Base-by-base conservation (phyloP, 2,797 vertebrate species). In the Leptoclinus maculatus region DNA sequence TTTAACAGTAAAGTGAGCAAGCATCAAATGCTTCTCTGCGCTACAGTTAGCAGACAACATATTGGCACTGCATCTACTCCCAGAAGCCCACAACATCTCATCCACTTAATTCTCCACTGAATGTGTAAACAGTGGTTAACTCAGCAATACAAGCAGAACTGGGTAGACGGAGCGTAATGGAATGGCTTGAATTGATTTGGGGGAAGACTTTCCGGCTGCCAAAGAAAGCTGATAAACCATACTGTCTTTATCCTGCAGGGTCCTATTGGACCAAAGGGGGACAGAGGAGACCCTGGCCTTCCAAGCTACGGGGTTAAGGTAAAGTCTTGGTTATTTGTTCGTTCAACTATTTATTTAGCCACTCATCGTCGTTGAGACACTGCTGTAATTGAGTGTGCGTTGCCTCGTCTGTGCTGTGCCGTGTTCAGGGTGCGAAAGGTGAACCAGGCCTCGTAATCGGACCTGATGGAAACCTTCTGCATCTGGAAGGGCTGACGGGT, bases 401-500 rank as follows among this genome's bases (percentile, higher is more conserved):
- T 25, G 17, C 58, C 32, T 71, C 2, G 1, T 58, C 41, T 29
- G 27, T 85, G 39, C 38, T 66, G 51, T 14, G 38, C 10, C 73
- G 13, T 80, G 54, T 75, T 75, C 85, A 99, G 98, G 98, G 98
- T 0, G 97, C 98, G 71, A 99, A 98, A 87, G 98, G 98, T 2
- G 98, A 99, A 59, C 94, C 97, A 0, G 97, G 97, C 0, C 58
- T 92, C 10, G 81, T 96, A 38, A 84, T 97, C 5, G 91, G 96
- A 73, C 94, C 96, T 0, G 96, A 98, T 8, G 97, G 97, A 79
- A 94, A 83, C 59, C 84, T 88, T 32, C 59, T 92, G 13, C 76
- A 87, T 75, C 71, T 89, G 53, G 89, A 89, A 8, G 92, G 91
- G 7, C 27, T 88, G 4, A 29, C 53, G 7, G 94, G 94, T 53